Percentiles rank a stretch among this genome's conserved stretches.
Conservation (phyloP, 2,888 invertebrate species). For the Thelaira solivaga region DNA sequence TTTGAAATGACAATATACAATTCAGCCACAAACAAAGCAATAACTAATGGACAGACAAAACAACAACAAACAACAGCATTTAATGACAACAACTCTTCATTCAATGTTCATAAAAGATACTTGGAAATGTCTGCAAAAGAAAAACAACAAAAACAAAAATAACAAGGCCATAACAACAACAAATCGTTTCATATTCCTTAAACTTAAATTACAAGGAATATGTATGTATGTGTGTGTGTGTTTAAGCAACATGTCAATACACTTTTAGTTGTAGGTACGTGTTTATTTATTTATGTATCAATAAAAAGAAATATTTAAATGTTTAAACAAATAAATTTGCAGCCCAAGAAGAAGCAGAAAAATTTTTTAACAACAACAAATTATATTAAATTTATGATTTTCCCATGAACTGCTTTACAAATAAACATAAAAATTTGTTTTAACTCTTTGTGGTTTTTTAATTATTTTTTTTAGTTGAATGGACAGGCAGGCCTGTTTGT, state of each 20-base stretch:
- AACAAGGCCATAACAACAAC: no score
- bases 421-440: constrained; percentile 10
- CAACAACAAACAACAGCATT: constrained; percentile 2
- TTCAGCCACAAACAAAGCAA: neutral
- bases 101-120: constrained; percentile 7
- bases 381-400: constrained; percentile 40
- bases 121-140: neutral
- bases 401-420: constrained; percentile 44
- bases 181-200: neutral
- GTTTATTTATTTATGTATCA: neutral
- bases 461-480: no score
- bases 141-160: neutral
- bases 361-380: no score
- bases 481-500: no score
- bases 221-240: no score
- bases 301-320: neutral
- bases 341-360: neutral
- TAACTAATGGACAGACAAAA: neutral
- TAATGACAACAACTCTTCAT: neutral
- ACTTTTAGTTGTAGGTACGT: neutral
- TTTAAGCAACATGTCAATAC: constrained; percentile 20
- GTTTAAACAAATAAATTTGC: constrained; percentile 29
- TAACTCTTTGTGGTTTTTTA: neutral
- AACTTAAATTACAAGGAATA: neutral
- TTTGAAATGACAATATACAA: constrained; percentile 14